These are phyloP conservation scores for Cassiopea andromeda DNA, from an alignment of 30 jellyfish, hydroid and myxozoan species.

Conservation along the genomic window DNA sequence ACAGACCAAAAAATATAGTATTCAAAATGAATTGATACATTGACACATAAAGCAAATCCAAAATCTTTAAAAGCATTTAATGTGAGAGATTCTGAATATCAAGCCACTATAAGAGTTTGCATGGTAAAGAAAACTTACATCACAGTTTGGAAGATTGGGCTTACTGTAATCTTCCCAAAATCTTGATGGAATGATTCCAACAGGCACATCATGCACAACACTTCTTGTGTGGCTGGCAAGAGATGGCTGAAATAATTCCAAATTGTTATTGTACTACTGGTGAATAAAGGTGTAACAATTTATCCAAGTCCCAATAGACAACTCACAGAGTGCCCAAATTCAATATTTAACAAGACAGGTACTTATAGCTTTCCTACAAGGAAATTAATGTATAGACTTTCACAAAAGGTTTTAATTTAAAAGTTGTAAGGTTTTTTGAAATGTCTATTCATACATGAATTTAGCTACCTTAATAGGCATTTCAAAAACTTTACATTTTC, in stretches of 20 bases:
- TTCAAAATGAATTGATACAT: too few relatives aligned
- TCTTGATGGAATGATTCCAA: constrained; percentile 88
- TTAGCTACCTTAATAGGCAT: too few relatives aligned
- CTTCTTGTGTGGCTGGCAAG: constrained; percentile 86
- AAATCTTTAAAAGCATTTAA: neutral
- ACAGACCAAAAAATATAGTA: too few relatives aligned
- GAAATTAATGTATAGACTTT: too few relatives aligned
- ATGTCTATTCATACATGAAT: too few relatives aligned
- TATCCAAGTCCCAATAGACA: neutral
- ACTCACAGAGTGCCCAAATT: neutral
- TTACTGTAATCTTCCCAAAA: constrained; percentile 92
- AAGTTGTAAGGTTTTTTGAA: too few relatives aligned
- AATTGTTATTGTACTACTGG: too few relatives aligned
- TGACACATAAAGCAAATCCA: too few relatives aligned
- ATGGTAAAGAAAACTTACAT: constrained; percentile 46
- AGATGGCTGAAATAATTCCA: constrained; percentile 83
- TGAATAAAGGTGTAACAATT: neutral
- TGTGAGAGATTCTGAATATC: neutral
- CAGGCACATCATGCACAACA: constrained; percentile 96
- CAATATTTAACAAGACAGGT: too few relatives aligned
- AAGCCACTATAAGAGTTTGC: constrained; percentile 13
- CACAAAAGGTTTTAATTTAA: too few relatives aligned
- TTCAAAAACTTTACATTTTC: too few relatives aligned
- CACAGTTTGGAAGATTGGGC: constrained; percentile 79
- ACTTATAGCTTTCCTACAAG: too few relatives aligned